Conservation (phyloP, 2,888 invertebrate genomes). For the Philereme vetulata region DNA sequence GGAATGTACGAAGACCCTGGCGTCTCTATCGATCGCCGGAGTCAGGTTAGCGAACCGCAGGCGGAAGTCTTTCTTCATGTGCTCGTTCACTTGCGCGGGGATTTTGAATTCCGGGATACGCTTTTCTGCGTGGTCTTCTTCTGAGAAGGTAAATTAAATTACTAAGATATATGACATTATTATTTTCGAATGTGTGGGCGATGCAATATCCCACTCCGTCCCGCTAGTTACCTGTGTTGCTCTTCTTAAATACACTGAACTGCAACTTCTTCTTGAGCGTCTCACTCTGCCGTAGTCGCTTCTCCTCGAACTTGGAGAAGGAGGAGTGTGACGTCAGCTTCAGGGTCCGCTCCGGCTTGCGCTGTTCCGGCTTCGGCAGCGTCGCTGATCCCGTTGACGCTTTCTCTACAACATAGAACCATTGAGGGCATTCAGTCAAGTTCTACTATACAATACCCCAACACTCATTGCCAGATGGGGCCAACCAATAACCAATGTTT, state of each 20-base stretch:
- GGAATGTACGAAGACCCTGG: conserved; percentile 87
- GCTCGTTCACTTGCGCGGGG: conserved; percentile 64
- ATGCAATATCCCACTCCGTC: too few species aligned
- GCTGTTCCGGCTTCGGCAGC: conserved; percentile 66
- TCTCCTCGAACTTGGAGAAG: conserved; percentile 94
- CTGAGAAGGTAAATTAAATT: conserved; percentile 38
- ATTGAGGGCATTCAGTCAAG: too few species aligned
- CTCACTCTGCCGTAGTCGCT: conserved; percentile 90
- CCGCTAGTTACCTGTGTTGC: conserved; percentile 81
- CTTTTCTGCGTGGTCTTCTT: conserved; percentile 64
- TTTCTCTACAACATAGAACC: conserved; percentile 54
- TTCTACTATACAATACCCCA: too few species aligned
- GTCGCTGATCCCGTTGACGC: conserved; percentile 68
- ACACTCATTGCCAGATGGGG: too few species aligned
- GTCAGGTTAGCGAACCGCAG: conserved; percentile 68
- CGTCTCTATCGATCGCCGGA: conserved; percentile 82
- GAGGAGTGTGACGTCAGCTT: conserved; percentile 76
- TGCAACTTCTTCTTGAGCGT: conserved; percentile 88
- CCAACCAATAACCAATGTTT: too few species aligned
- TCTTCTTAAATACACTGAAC: conserved; percentile 90
- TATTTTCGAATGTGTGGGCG: too few species aligned
- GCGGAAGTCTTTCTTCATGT: conserved; percentile 75
- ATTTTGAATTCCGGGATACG: conserved; percentile 68
- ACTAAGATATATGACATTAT: too few species aligned
- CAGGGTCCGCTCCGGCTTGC: conserved; percentile 70